Base-by-base conservation (phyloP, 2,797 vertebrate genomes). In the Cercopithecus hamlyni region DNA sequence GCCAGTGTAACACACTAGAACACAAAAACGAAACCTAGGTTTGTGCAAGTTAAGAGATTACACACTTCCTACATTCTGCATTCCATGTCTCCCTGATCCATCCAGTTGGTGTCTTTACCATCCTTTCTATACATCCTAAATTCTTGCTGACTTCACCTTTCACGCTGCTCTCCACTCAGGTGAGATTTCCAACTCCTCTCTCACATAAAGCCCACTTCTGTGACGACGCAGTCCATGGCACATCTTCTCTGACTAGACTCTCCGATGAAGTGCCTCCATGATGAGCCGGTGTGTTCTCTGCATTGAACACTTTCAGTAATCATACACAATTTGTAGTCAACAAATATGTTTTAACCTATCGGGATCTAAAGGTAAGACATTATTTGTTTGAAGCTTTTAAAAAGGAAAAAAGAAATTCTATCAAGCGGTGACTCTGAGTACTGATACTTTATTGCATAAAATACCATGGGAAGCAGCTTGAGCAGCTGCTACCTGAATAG, bases 301-400 rank as follows among this genome's bases (percentile, higher is more conserved):
- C 30, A 48, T 15, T 81, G 17, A 73, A 48, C 43, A 83, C 15
- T 39, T 91, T 88, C 30, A 36, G 82, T 48, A 80, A 15, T 57
- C 61, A 77, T 26, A 30, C 7, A 76, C 1, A 72, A 72, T 93
- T 82, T 88, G 45, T 39, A 48, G 10, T 58, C 27, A 91, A 93
- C 5, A 79, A n/a, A 22, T n/a, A 61, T 55, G 67, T 19, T 55
- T 61, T 43, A 61, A 79, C 58, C n/a, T 88, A 94, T 1, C 24
- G 24, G 24, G 33, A 90, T 11, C 92, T 57, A 94, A 79, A 92
- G 1, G 67, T 50, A 76, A 86, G n/a, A 82, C 7, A 88, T 24
- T 27, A 82, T 27, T 17, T 83, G 75, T 72, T 82, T 61, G 48
- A 87, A 85, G 88, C 7, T 75, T 92, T 96, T 96, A 57, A 88